Percentiles rank a stretch among this genome's conserved stretches.
These are phyloP conservation scores for Tinamus major DNA, from an alignment of 2,797 vertebrate species.

Conservation along the genomic window DNA sequence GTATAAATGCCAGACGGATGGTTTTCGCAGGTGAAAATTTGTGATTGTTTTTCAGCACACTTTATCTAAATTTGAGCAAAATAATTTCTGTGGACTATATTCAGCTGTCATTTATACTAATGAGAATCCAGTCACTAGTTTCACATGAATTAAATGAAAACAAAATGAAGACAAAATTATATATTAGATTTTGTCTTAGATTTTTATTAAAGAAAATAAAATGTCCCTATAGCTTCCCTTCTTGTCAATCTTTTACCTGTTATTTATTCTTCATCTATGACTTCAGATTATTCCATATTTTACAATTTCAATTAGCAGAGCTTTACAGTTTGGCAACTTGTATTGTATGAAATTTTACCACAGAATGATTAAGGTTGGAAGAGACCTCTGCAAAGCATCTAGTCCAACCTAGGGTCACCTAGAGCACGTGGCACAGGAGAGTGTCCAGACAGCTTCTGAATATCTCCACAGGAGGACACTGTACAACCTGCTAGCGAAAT, in stretches of 20 bases:
- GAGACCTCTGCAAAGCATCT: too few relatives aligned
- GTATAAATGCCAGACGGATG: slow-evolving; percentile 3
- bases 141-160: neutral
- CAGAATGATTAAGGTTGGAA: too few relatives aligned
- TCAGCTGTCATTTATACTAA: neutral
- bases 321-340: neutral
- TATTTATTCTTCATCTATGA: neutral
- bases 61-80: slow-evolving; percentile 23
- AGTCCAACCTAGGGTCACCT: too few relatives aligned
- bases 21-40: slow-evolving; percentile 5
- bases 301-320: neutral
- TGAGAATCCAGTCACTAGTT: neutral
- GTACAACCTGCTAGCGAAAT: too few relatives aligned
- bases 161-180: neutral
- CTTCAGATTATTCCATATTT: neutral
- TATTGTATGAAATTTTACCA: neutral
- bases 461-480: too few relatives aligned
- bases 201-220: neutral
- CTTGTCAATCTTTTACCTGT: neutral
- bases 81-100: neutral
- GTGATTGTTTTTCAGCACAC: neutral
- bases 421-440: too few relatives aligned
- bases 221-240: neutral
- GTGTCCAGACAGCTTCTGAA: too few relatives aligned
- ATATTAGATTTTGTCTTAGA: neutral